A percentile compares a stretch with the other conserved stretches of the same genome.
phyloP scores from a whole-genome alignment of 2,888 invertebrate genomes.

The Eupithecia insigniata region DNA sequence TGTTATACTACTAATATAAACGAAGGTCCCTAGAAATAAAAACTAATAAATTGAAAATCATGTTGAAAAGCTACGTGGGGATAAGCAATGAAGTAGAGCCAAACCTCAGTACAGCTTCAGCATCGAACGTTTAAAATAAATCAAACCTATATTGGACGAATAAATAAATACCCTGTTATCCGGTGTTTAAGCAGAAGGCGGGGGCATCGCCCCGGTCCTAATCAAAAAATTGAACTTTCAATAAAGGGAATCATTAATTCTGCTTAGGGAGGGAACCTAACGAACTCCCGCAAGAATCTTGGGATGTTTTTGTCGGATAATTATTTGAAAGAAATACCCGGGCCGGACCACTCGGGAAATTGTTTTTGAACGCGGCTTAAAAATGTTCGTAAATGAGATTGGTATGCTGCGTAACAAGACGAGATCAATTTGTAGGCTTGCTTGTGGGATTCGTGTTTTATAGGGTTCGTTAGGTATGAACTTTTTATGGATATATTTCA shows the following conservation, averaged over 20 bases:
- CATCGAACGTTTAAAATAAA: constrained; percentile 58
- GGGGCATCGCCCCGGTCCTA: constrained; percentile 64
- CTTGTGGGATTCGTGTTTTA: constrained; percentile 25
- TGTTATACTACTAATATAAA: not conserved
- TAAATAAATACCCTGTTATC: constrained; percentile 80
- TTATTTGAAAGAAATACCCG: constrained; percentile 70
- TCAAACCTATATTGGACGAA: constrained; percentile 78
- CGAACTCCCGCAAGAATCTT: constrained; percentile 77
- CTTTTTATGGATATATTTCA: not conserved
- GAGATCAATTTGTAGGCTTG: constrained; percentile 23
- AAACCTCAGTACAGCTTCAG: constrained; percentile 18
- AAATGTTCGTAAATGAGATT: constrained; percentile 46
- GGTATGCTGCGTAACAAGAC: constrained; percentile 37
- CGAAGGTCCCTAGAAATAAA: not conserved
- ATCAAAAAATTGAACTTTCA: constrained; percentile 89
- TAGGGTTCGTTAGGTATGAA: not conserved
- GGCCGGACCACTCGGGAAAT: constrained; percentile 64
- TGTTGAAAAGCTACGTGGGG: not conserved
- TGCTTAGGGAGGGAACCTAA: constrained; percentile 76
- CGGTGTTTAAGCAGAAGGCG: constrained; percentile 77
- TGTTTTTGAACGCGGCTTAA: constrained; percentile 57
- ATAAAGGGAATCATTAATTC: constrained; percentile 89
- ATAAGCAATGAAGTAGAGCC: constrained; percentile 13
- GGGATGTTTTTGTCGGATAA: constrained; percentile 80
- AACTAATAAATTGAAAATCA: not conserved